Evolutionary conservation across 1,140 invertebrate species (phyloP).

Genomic region (Agraylea sexmaculata): DNA sequence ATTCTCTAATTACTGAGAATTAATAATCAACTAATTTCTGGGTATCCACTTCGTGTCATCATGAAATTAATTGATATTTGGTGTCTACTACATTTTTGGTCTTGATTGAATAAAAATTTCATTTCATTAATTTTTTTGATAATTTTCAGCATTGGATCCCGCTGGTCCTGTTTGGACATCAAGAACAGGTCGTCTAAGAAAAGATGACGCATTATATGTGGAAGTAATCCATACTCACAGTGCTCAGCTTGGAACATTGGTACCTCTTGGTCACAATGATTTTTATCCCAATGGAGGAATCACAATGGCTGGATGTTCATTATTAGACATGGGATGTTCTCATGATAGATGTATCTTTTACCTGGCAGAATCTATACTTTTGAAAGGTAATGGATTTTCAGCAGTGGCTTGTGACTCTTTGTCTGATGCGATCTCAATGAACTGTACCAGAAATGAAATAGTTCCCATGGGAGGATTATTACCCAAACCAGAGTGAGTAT

Average conservation of each 20-base stretch:
- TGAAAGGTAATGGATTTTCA: too few species aligned
- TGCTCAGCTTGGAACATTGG: conserved; percentile 35
- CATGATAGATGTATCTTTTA: conserved; percentile 25
- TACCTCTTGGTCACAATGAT: conserved; percentile 43
- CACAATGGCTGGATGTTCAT: conserved; percentile 36
- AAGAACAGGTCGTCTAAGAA: conserved; percentile 22
- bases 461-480: conserved; percentile 14
- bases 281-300: conserved; percentile 44
- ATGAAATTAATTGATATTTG: too few species aligned
- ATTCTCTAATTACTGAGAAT: too few species aligned
- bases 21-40: too few species aligned
- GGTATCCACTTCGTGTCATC: too few species aligned
- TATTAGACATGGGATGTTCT: conserved; percentile 10
- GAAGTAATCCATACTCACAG: conserved; percentile 60
- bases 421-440: too few species aligned
- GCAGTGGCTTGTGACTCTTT: too few species aligned
- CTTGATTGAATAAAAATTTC: too few species aligned
- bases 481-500: conserved; percentile 7
- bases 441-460: conserved; percentile 2
- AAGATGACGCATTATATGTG: conserved; percentile 48
- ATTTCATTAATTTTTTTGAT: too few species aligned
- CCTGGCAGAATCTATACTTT: conserved; percentile 25
- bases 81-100: too few species aligned
- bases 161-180: conserved; percentile 42
- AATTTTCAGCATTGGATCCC: conserved; percentile 45